Evolutionary conservation across 1,140 invertebrate species (phyloP).

Genomic region (Armadillidium nasatum): DNA sequence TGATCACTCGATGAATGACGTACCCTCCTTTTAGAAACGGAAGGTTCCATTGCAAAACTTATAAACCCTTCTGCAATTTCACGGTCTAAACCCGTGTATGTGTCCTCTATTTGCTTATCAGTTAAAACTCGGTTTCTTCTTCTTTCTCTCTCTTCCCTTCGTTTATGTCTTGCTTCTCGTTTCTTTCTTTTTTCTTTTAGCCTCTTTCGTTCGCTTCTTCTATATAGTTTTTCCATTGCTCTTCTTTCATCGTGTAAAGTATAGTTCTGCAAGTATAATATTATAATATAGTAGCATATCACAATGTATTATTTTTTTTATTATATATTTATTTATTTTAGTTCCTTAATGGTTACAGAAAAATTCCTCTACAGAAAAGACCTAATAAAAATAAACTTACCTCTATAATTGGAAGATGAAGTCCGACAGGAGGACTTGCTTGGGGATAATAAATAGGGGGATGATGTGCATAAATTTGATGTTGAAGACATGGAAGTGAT

Average conservation of each 20-base stretch:
- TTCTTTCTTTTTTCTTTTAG: not conserved
- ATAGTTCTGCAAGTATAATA: too few species aligned
- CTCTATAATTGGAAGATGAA: not conserved
- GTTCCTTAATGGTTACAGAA: too few species aligned
- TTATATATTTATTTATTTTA: too few species aligned
- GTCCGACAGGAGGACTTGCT: not conserved
- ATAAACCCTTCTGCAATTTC: slow-evolving; percentile 62
- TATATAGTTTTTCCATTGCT: not conserved
- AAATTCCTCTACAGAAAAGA: too few species aligned
- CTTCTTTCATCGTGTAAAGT: not conserved
- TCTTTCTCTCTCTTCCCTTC: not conserved
- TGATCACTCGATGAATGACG: not conserved
- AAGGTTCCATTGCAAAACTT: slow-evolving; percentile 55
- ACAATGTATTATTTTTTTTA: too few species aligned
- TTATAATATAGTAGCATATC: too few species aligned
- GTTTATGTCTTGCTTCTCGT: not conserved
- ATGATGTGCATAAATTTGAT: not conserved
- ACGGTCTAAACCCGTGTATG: slow-evolving; percentile 59
- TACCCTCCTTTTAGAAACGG: not conserved
- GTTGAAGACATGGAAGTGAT: not conserved
- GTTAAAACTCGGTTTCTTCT: slow-evolving; percentile 35
- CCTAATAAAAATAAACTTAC: not conserved
- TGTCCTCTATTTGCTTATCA: slow-evolving; percentile 51
- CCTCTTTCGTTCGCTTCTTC: not conserved
- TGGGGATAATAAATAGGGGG: slow-evolving; percentile 10